These are phyloP conservation scores for Thaumatotibia leucotreta DNA, from an alignment of 1,140 invertebrate species.

Conservation along the genomic window DNA sequence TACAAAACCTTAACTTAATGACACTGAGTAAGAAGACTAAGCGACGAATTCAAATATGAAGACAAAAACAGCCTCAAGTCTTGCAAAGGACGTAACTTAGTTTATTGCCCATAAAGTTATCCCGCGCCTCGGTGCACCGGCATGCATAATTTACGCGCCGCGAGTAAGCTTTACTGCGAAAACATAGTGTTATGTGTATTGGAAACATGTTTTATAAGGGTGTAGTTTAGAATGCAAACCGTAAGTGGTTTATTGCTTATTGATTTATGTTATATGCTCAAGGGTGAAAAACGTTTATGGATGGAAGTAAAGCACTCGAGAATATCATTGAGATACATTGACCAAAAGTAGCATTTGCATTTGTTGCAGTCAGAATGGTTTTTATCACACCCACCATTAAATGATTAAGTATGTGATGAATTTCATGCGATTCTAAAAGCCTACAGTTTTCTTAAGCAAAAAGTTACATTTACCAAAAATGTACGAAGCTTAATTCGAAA, in stretches of 20 bases:
- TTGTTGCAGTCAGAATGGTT: too few relatives aligned
- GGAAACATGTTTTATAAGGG: not conserved
- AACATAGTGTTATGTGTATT: not conserved
- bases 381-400: too few relatives aligned
- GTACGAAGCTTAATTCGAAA: not conserved
- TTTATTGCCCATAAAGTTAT: conserved; percentile 55
- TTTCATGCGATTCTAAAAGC: too few relatives aligned
- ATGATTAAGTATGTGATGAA: too few relatives aligned
- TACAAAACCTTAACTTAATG: not conserved
- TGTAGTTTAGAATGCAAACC: not conserved
- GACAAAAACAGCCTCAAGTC: conserved; percentile 19
- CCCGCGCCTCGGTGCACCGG: conserved; percentile 39
- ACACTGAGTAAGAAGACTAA: not conserved
- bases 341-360: too few relatives aligned
- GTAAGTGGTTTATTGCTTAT: not conserved
- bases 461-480: not conserved
- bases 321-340: too few relatives aligned
- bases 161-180: conserved; percentile 23
- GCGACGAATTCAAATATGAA: not conserved
- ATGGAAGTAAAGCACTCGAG: too few relatives aligned
- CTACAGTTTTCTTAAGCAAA: not conserved
- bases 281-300: too few relatives aligned
- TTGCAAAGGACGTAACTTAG: conserved; percentile 36
- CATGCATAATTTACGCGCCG: conserved; percentile 49
- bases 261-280: not conserved